Base-by-base conservation (phyloP, 2,797 vertebrate species). In the Sebastes glaucus region DNA sequence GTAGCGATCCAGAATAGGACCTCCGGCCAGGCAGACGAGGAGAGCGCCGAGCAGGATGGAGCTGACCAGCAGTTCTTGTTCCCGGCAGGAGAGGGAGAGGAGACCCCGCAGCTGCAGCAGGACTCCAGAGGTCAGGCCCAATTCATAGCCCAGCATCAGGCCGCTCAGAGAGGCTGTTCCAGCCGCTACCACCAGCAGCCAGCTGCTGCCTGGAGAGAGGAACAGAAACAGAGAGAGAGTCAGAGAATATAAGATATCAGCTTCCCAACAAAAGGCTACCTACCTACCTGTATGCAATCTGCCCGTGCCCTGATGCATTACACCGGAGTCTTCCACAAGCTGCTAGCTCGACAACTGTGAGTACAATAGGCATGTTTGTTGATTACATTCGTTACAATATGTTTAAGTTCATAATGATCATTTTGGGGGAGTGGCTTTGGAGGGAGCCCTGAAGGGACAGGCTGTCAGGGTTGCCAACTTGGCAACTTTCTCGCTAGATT, bases 11-110 rank as follows among this genome's bases (percentile, higher is more conserved):
- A 99, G 96, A 13, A 99, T 82, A 64, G 96, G 95, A 63, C 98
- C 98, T 11, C 98, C 97, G 0, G 83, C 95, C 82, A 98, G 94
- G 33, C 97, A 98, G 62, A 97, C 95, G 16, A 98, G 86, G 46
- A 98, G 96, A 10, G 98, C 97, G 16, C 98, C 98, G 4, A 99
- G 92, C 88, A 99, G 94, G 67, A 97, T 93, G 67, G 98, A 95
- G 89, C 98, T 97, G 86, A 99, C 98, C 46, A 98, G 82, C 71
- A 98, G 94, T 90, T 99, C 98, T 92, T 99, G 98, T 82, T 98
- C 92, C 3, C 90, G 95, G 87, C 98, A 99, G 46, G 96, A 96
- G 9, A 99, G 96, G 4, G 91, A 83, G 81, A 99, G 92, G 60
- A 95, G 76, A 10, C 89, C 95, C 53, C 96, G 95, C 89, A 99